Evolutionary conservation across 30 jellyfish, hydroid and myxozoan species (phyloP).

Genomic region (Clytia hemisphaerica): DNA sequence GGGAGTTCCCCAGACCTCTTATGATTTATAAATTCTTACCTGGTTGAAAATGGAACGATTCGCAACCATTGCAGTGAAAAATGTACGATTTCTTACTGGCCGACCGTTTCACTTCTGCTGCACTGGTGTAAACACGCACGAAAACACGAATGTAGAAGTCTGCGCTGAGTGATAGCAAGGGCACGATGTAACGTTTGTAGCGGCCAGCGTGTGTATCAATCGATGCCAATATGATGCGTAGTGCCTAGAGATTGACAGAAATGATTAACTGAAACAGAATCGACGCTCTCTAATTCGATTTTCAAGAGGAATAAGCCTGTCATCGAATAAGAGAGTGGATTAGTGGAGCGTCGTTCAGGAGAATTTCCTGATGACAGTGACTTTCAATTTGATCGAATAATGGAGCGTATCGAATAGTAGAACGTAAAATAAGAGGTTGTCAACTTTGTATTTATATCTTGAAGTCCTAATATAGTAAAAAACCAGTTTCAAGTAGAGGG

Average conservation of each 20-base stretch:
- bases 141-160: conserved; percentile 88
- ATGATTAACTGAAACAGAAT: neutral
- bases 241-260: conserved; percentile 48
- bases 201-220: conserved; percentile 89
- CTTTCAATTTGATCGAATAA: too few relatives aligned
- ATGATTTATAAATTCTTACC: conserved; percentile 42
- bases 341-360: neutral
- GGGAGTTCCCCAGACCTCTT: too few relatives aligned
- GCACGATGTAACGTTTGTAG: conserved; percentile 78
- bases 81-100: conserved; percentile 78
- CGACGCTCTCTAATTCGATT: too few relatives aligned
- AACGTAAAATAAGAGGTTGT: too few relatives aligned
- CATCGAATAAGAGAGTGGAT: neutral
- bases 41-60: conserved; percentile 89
- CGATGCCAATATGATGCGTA: conserved; percentile 68
- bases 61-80: conserved; percentile 87
- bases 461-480: too few relatives aligned
- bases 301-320: too few relatives aligned
- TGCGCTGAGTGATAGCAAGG: conserved; percentile 83
- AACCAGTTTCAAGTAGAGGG: too few relatives aligned
- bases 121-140: conserved; percentile 76
- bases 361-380: too few relatives aligned
- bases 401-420: too few relatives aligned
- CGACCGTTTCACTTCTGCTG: conserved; percentile 86
- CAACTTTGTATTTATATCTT: too few relatives aligned